Base-by-base conservation (phyloP, 2,113 vertebrate genomes). In the Rhagologus leucostigma region DNA sequence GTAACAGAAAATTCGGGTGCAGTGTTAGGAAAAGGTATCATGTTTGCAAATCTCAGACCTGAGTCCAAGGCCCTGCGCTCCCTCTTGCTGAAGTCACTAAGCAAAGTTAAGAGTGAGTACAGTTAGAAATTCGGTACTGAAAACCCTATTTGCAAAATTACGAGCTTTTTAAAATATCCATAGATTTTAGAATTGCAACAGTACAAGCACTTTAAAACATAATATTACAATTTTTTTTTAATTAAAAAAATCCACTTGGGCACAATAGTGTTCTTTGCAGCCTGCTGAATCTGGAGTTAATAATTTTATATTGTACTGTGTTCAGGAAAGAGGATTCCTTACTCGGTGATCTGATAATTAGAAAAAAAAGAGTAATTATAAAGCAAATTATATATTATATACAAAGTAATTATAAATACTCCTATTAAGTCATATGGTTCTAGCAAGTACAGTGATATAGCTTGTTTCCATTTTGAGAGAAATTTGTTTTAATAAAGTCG, bases 401-500 rank as follows among this genome's bases (percentile, higher is more conserved):
- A 35, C 22, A 59, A 59, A 59, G 26, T 35, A 71, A 68, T 8
- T 5, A 60, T 42, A 57, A 70, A 90, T 22, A 86, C 7, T 49
- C 7, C 27, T 49, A 37, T 75, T 71, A 69, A 73, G 13, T 59
- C 50, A 50, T 52, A 62, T 0, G 0, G 57, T 47, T 85, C 62
- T 35, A 68, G 57, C n/a, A 91, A 39, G 19, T 16, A 59, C 4
- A 10, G 42, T 33, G 33, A 83, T 32, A 55, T 10, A 68, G 44
- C 62, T 78, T 74, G 41, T n/a, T 83, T 76, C 64, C 60, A 78
- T 65, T 78, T 71, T 32, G 42, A 79, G 29, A 20, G n/a, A 93
- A 93, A 92, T 59, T 87, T 91, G 46, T 73, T 94, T 92, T 63
- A 95, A 73, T 71, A 59, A 90, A 96, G 50, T 76, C 32, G 24